A percentile compares a stretch with the other conserved stretches of the same genome.
Evolutionary conservation across 92 coral and sea anemone genomes (phyloP).

Genomic region (Parazoanthus darwini): DNA sequence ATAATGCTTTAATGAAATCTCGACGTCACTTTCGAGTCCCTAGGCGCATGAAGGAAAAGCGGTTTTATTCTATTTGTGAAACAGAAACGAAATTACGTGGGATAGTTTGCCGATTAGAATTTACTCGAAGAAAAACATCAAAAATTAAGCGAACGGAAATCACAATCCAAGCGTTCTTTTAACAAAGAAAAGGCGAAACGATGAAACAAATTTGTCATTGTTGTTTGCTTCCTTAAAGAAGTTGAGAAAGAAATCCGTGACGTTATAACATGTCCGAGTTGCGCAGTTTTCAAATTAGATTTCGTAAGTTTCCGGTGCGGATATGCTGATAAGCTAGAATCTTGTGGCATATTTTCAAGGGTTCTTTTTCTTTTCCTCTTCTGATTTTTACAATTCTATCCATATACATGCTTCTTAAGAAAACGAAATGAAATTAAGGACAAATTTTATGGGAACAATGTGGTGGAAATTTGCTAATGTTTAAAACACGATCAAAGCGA

Average conservation of each 20-base stretch:
- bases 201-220: neutral
- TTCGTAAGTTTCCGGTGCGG: neutral
- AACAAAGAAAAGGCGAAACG: neutral
- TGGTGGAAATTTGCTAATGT: neutral
- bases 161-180: neutral
- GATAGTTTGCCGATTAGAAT: neutral
- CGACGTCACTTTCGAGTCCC: neutral
- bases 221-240: conserved; percentile 9
- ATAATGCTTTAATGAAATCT: neutral
- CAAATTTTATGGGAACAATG: neutral
- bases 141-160: neutral
- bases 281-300: neutral
- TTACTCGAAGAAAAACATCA: neutral
- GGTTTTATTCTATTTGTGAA: neutral
- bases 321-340: neutral
- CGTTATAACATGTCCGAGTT: neutral
- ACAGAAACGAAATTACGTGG: neutral
- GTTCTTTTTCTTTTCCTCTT: neutral
- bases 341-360: neutral
- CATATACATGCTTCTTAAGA: no score
- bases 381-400: neutral
- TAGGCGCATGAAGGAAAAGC: neutral
- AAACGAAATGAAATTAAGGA: neutral
- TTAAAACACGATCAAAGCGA: no score
- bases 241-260: neutral